Evolutionary conservation across 2,797 vertebrate species (phyloP), one percentile per base, ranked within the genome.

Genomic region (Champsocephalus esox): DNA sequence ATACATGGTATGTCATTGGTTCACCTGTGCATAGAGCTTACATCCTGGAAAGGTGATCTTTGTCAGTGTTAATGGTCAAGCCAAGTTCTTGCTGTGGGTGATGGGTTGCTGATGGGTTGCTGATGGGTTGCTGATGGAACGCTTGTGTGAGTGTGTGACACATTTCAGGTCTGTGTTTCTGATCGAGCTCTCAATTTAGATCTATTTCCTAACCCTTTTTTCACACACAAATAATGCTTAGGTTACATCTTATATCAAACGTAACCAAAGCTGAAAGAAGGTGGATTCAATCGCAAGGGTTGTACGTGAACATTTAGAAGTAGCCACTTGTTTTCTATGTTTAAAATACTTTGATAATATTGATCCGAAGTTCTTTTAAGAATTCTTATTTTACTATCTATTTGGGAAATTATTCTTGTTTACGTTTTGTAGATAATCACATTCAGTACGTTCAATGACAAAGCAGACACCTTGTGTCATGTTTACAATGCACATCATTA

Each of bases 31-130:
- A 61, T 44, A 38, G 34, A 70, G 71, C 21, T 75, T 56, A 67
- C 73, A 72, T 87, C 48, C 68, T 77, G 70, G 74, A 88, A 86
- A 82, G 52, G 12, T 43, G 52, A 86, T 82, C 69, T 73, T 61
- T 61, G 50, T 78, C 32, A 63, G 19, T 67, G 75, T 68, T 80
- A 79, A 78, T 76, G 54, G 68, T 82, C n/a, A 70, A 73, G 41
- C 60, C 11, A 2, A 52, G 46, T 45, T 72, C 52, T 57, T 76
- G 43, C 61, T 34, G 52, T 54, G 19, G 6, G 24, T 64, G 56
- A 67, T 71, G 45, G 32, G 34, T 41, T 58, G n/a, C 9, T 58
- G 49, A 65, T 63, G 44, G 34, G 21, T 21, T 21, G 21, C 21
- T 64, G 56, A 67, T 71, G 45, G 32, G 24, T 41, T 58, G n/a